Base-by-base conservation (phyloP, 35 echinoderm and acorn worm species). In the Ptychodera flava region DNA sequence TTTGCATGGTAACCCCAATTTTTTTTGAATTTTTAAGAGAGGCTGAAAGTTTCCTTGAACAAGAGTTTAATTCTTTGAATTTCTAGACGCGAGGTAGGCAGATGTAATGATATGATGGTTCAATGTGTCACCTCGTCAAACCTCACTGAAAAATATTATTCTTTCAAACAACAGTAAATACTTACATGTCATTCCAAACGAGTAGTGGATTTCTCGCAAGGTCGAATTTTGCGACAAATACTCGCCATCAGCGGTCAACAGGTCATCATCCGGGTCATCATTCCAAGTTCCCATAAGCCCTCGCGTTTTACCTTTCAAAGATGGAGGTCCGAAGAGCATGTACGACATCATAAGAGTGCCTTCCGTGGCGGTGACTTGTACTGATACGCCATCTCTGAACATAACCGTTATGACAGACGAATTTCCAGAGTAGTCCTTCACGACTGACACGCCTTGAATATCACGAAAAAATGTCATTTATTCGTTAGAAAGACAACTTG, bases 231-330 rank as follows among this genome's bases (percentile, higher is more conserved):
- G 33, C 30, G 79, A 38, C 16, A 89, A 82, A 32, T 82, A 27
- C n/a, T 75, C 33, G 1, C 87, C 87, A 16, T 89, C 80, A 12
- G 87, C 36, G 0, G 87, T 89, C 79, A 77, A 35, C 29, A 45
- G 80, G 32, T 89, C 87, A 35, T 89, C 87, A 32, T n/a, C 32
- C 22, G 27, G 16, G 31, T 89, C 36, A 27, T 34, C 87, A 30
- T 82, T 89, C 79, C 79, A 89, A 0, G 87, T 82, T 30, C 87
- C 87, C 87, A 89, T 89, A 79, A 89, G 36, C 28, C 87, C 87
- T 36, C 79, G 78, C 36, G 87, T 89, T 29, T 30, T 35, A 1
- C 36, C 80, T 64, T 37, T 30, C 29, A 89, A 30, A 16, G 80
- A 89, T 12, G 28, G 15, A 16, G 80, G 32, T 6, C 38, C 35